Evolutionary conservation across 2,113 vertebrate species (phyloP), one percentile per base, ranked within the genome.

Genomic region (Muntiacus reevesi): DNA sequence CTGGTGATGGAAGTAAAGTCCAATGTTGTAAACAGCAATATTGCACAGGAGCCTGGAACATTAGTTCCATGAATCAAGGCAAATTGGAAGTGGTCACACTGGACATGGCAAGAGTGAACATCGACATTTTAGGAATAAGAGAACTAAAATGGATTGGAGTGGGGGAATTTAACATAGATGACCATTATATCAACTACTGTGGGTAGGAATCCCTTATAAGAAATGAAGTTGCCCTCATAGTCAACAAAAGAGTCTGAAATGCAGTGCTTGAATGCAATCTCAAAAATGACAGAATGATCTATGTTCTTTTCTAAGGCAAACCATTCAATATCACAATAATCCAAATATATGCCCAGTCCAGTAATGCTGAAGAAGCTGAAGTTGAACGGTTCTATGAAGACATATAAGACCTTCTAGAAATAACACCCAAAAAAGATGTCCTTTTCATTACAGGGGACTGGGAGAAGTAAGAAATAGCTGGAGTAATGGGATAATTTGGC

Each of bases 391-490:
- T 71, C n/a, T 36, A 23, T 36, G 17, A 71, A 36, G 64, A 36
- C n/a, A 71, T 71, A 36, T 21, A 71, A 36, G n/a, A 71, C 64
- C n/a, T 71, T 71, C 64, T 71, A 36, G 9, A 71, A 21, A 71
- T 36, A 71, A 36, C 8, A 71, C n/a, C 19, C n/a, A 2, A 2
- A 0, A 23, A 36, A 71, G 36, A 6, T 36, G 4, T 36, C 4
- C 4, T 36, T 71, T 71, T 36, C n/a, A 71, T 71, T 71, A 67
- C 33, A 71, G n/a, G n/a, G 17, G n/a, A 23, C 64, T 36, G n/a
- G 9, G 9, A 71, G 7, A 67, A 67, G 33, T 19, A 71, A 21
- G 19, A 36, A 71, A 71, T 36, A 71, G n/a, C n/a, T 36, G n/a
- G 19, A 71, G n/a, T 71, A 71, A 11, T 9, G 21, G 64, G 19